Evolutionary conservation across 2,113 vertebrate genomes (phyloP), one percentile per base, ranked within the genome.

Genomic region (Phyllostomus hastatus): DNA sequence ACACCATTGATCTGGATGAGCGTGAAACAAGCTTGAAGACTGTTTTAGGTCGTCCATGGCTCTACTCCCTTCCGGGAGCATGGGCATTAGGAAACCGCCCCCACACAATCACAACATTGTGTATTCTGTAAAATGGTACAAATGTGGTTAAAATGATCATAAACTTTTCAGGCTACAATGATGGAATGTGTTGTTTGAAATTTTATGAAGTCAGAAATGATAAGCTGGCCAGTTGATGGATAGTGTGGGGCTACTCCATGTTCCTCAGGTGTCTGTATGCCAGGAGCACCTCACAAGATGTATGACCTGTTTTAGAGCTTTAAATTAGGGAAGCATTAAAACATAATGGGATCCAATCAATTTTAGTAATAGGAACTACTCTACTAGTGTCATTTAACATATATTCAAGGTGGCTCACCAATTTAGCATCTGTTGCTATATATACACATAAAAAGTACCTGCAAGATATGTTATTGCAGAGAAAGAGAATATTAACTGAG

Each of bases 241-340:
- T 78, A 76, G 31, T 38, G 24, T 81, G 93, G 46, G 70, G 31
- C 43, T 46, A 17, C 67, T 93, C 86, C 31, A 35, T 17, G 52
- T 33, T 33, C 28, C 50, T 52, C 69, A 92, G 96, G 73, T 52
- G 35, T 88, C 78, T 84, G 69, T n/a, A 38, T 76, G 96, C 83
- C 94, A 93, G 75, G 59, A 75, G 75, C 52, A 80, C 67, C 95
- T 96, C 93, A 97, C 85, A 91, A 96, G 97, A 98, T 84, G 52
- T 95, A 95, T 95, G 93, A 83, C 88, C 54, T 82, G 88, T 91
- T 93, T 96, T 96, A 97, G 91, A 95, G 91, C 88, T 97, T 97
- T 93, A 97, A 92, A 97, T 96, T 96, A 96, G 94, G 64, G 91
- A 93, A 95, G 89, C 73, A 94, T 97, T 97, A 97, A 94, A 95